phyloP scores from a whole-genome alignment of 1,140 invertebrate genomes.

The Eueides isabella region DNA sequence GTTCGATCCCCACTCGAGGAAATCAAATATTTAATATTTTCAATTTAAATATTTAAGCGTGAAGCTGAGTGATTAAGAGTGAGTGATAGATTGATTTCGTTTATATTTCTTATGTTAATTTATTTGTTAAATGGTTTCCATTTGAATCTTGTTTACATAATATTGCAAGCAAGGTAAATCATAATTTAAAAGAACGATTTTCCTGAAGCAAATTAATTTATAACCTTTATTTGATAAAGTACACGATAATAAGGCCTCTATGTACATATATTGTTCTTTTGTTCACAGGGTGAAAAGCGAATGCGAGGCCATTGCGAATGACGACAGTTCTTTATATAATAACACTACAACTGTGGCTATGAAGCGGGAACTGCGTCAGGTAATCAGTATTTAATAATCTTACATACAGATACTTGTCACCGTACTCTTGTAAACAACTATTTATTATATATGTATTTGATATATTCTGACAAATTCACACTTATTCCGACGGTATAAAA shows the following conservation, averaged over 20 bases:
- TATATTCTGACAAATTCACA: not conserved
- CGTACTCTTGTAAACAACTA: too few species aligned
- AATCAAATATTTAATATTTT: too few species aligned
- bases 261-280: conserved; percentile 45
- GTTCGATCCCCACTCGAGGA: too few species aligned
- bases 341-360: conserved; percentile 48
- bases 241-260: conserved; percentile 16
- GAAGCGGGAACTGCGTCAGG: conserved; percentile 61
- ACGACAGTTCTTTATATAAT: conserved; percentile 63
- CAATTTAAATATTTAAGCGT: too few species aligned
- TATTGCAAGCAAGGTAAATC: too few species aligned
- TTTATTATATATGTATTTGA: too few species aligned
- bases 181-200: not conserved
- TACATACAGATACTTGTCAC: too few species aligned
- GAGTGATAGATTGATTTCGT: too few species aligned
- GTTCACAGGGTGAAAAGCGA: conserved; percentile 72
- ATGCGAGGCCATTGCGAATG: conserved; percentile 70
- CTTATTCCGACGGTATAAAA: not conserved
- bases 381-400: conserved; percentile 39
- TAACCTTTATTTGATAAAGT: not conserved
- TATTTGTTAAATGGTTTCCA: too few species aligned
- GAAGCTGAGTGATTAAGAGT: too few species aligned
- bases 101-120: too few species aligned
- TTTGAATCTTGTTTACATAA: too few species aligned
- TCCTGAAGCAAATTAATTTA: not conserved